Evolutionary conservation across 1,140 invertebrate genomes (phyloP), one percentile per base, ranked within the genome.

Genomic region (Parasteatoda tepidariorum): DNA sequence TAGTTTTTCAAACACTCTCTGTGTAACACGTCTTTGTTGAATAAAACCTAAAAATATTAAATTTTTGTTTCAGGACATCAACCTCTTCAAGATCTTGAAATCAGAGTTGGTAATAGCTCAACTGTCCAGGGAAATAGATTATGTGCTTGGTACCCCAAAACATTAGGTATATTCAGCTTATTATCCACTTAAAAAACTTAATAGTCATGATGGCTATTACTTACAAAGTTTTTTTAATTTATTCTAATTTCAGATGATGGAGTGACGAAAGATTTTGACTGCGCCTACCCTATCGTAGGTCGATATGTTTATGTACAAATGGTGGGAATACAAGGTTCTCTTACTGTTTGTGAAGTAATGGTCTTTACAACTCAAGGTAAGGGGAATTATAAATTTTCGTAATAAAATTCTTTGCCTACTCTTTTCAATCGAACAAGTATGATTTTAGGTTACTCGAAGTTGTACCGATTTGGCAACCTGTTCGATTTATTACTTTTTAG

Each of bases 121-220:
- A 91, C 91, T 2, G 89, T 96, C 48, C 94, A 96, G 87, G 91
- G 94, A 61, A 97, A 97, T 90, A 94, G 95, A 41, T 89, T 97
- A 1, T 97, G 96, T 87, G 95, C 95, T 15, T 97, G 96, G 96
- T 96, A 95, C 89, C 95, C 96, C 0, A 95, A 95, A 71, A 95
- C 95, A n/a, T 92, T 96, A 61, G 94, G 94, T 95, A 89, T 91
- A 57, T 38, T 28, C 1, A 13, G 11, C 24, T n/a, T 13, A 2
- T 62, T 62, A 2, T 62, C 3, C 3, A n/a, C n/a, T n/a, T n/a
- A n/a, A n/a, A n/a, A n/a, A n/a, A n/a, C n/a, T n/a, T n/a, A n/a
- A n/a, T n/a, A n/a, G n/a, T n/a, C n/a, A n/a, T n/a, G n/a, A n/a
- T n/a, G n/a, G n/a, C n/a, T n/a, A n/a, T n/a, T n/a, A n/a, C n/a